phyloP scores from a whole-genome alignment of 2,113 vertebrate species.

The Notarius lentiginosus region DNA sequence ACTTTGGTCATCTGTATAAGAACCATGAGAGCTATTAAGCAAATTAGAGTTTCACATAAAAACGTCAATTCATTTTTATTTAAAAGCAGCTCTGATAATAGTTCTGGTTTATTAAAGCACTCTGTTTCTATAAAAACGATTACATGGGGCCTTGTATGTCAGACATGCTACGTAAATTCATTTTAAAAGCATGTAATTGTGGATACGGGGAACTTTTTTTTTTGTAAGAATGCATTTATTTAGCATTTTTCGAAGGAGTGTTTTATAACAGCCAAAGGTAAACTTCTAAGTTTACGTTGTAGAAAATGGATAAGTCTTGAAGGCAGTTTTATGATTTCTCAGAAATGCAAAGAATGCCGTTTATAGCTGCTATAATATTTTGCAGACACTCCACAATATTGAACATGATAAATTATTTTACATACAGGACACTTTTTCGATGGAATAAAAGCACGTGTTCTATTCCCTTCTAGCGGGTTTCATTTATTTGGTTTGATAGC shows the following conservation, averaged over 20 bases:
- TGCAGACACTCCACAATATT: neutral
- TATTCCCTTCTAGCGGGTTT: too few relatives aligned
- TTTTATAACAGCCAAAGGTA: neutral
- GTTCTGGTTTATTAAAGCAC: neutral
- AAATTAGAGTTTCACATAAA: neutral
- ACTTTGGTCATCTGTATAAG: slow-evolving; percentile 74
- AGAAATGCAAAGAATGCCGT: neutral
- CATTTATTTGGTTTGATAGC: too few relatives aligned
- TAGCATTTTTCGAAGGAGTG: neutral
- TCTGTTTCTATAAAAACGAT: neutral
- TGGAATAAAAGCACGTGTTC: too few relatives aligned
- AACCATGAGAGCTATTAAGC: slow-evolving; percentile 22
- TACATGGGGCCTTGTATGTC: neutral
- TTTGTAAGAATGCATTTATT: neutral
- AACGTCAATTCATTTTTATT: neutral
- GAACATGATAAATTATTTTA: too few relatives aligned
- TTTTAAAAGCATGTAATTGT: neutral
- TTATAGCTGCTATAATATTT: neutral
- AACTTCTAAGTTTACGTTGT: neutral
- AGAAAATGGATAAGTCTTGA: neutral
- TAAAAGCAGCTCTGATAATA: neutral
- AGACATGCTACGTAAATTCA: neutral
- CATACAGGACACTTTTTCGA: too few relatives aligned
- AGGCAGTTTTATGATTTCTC: neutral
- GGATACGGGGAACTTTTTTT: neutral